These are phyloP conservation scores for Picathartes gymnocephalus DNA, from an alignment of 2,113 vertebrate genomes.

Conservation along the genomic window DNA sequence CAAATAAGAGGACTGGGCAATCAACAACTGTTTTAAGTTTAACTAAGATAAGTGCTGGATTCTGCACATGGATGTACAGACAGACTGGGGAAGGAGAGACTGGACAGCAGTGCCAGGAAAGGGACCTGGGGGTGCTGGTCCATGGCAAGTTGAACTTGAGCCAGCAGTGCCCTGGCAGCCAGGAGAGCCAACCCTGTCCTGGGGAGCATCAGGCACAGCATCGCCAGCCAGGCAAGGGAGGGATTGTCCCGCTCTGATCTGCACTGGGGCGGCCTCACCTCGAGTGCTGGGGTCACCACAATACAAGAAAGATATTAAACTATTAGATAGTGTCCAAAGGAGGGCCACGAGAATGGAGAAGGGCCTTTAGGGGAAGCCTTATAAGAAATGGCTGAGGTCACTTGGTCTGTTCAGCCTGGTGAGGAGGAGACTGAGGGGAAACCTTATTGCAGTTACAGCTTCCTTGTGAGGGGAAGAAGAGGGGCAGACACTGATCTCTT, in stretches of 20 bases:
- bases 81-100: neutral
- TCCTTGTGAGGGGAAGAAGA: neutral
- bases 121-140: neutral
- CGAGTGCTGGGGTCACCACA: neutral
- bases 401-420: neutral
- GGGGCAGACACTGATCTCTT: neutral
- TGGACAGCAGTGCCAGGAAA: neutral
- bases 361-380: neutral
- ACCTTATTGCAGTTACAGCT: neutral
- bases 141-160: accelerated
- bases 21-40: neutral
- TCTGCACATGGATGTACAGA: neutral
- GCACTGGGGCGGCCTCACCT: accelerated
- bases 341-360: accelerated
- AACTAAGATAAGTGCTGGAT: neutral
- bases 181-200: accelerated
- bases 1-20: neutral
- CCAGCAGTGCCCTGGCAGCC: neutral
- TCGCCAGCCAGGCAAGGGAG: accelerated
- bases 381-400: neutral
- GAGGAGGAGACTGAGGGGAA: neutral
- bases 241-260: neutral
- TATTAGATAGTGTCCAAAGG: neutral
- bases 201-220: neutral
- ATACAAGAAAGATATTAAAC: neutral